Evolutionary conservation across 2,888 invertebrate species (phyloP).

Genomic region (Himalopsyche tibetana): DNA sequence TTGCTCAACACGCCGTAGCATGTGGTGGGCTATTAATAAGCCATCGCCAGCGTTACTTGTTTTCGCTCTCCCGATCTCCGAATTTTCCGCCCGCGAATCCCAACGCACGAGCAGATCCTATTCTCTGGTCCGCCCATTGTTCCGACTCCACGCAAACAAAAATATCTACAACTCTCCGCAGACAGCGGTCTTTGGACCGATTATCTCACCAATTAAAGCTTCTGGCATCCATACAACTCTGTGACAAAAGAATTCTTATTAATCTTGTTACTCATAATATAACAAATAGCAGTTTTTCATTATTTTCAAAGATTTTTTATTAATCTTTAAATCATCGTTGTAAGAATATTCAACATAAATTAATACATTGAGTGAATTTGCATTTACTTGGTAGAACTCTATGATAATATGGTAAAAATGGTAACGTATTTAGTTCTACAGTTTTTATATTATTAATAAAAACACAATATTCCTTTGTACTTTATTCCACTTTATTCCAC

Average conservation of each 20-base stretch:
- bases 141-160: not conserved
- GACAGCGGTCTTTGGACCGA: not conserved
- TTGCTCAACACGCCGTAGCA: constrained; percentile 58
- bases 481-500: too few relatives aligned
- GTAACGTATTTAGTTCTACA: too few relatives aligned
- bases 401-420: too few relatives aligned
- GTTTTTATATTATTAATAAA: too few relatives aligned
- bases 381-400: too few relatives aligned
- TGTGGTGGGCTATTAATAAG: constrained; percentile 56
- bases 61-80: not conserved
- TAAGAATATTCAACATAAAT: too few relatives aligned
- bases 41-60: constrained; percentile 42
- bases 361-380: too few relatives aligned
- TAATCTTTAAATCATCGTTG: too few relatives aligned
- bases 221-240: not conserved
- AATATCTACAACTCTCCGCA: constrained; percentile 12
- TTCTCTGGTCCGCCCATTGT: constrained; percentile 37
- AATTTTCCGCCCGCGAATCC: constrained; percentile 41
- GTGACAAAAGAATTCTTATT: not conserved
- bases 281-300: too few relatives aligned
- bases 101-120: not conserved
- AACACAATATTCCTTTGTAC: too few relatives aligned
- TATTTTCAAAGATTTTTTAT: too few relatives aligned
- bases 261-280: not conserved
- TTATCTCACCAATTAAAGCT: constrained; percentile 42